Evolutionary conservation across 2,113 vertebrate genomes (phyloP).

Genomic region (Nipponia nippon): DNA sequence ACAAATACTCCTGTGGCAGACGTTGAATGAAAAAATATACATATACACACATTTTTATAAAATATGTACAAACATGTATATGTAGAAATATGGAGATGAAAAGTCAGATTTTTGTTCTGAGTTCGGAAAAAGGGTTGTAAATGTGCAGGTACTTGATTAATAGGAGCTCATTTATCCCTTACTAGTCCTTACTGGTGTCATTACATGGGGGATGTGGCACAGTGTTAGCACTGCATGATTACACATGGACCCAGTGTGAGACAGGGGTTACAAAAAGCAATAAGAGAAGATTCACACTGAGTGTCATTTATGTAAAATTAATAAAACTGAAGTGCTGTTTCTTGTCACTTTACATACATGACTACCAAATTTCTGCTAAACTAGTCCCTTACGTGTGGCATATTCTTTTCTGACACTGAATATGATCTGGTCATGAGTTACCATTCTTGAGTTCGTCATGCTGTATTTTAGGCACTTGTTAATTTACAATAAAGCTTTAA

Average conservation of each 20-base stretch:
- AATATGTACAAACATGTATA: background rate
- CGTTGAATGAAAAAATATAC: background rate
- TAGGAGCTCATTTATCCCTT: background rate
- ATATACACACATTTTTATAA: background rate
- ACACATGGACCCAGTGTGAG: background rate
- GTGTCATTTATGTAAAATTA: background rate
- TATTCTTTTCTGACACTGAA: background rate
- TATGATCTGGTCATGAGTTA: background rate
- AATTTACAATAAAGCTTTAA: background rate
- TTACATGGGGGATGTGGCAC: background rate
- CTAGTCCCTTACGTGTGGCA: background rate
- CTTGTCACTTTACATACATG: background rate
- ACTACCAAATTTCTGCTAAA: background rate
- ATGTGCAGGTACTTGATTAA: background rate
- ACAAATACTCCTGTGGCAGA: background rate
- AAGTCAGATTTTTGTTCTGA: background rate
- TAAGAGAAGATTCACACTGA: background rate
- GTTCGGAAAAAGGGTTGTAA: background rate
- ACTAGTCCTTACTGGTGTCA: background rate
- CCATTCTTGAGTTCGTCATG: background rate
- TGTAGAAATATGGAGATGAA: background rate
- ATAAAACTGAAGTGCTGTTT: background rate
- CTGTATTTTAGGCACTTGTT: background rate
- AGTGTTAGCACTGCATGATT: background rate
- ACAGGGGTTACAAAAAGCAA: background rate